Evolutionary conservation across 1,140 invertebrate genomes (phyloP).

Genomic region (Orchestia grillus): DNA sequence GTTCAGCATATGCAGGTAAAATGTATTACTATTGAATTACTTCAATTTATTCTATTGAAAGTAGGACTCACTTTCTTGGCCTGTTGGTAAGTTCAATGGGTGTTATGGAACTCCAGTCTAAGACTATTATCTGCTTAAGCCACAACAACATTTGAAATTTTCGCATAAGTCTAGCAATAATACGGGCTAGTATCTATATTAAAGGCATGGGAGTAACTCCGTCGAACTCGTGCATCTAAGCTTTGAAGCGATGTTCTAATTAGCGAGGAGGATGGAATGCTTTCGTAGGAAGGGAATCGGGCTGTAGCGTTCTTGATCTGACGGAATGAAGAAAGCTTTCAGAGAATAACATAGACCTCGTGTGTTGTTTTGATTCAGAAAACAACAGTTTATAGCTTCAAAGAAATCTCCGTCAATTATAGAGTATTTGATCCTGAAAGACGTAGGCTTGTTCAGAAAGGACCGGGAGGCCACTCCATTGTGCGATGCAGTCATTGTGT

Average conservation of each 20-base stretch:
- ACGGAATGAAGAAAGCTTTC: neutral
- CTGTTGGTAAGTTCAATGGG: no score
- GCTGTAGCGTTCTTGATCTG: neutral
- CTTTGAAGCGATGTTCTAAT: neutral
- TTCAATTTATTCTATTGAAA: no score
- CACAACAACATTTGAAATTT: neutral
- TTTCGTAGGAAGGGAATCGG: neutral
- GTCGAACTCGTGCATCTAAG: neutral
- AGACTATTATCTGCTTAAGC: neutral
- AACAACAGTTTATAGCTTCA: neutral
- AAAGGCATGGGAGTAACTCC: neutral
- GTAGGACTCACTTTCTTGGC: no score
- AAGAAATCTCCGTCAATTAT: conserved; percentile 26
- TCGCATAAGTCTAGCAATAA: neutral
- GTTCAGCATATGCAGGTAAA: no score
- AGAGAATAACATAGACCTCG: neutral
- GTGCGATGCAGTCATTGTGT: neutral
- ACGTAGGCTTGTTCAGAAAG: conserved; percentile 10
- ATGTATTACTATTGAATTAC: no score
- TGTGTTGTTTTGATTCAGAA: neutral
- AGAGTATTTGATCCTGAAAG: conserved; percentile 13
- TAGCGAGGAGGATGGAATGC: neutral
- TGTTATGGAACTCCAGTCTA: neutral
- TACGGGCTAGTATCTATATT: neutral
- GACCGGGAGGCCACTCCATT: neutral